Evolutionary conservation across 2,888 invertebrate species (phyloP).

Genomic region (Dascillus cervinus): DNA sequence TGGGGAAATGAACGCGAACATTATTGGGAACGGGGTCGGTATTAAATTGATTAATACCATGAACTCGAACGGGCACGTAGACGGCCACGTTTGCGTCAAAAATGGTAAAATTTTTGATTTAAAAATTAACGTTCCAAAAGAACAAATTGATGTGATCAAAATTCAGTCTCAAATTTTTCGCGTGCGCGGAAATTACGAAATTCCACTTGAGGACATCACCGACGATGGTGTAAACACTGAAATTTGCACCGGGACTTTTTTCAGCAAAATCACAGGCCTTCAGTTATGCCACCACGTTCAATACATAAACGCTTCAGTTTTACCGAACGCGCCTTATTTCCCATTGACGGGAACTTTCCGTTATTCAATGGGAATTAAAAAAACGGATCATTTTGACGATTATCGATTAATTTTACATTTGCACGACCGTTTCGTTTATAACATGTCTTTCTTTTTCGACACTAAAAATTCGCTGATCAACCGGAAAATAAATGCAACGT

Average conservation of each 20-base stretch:
- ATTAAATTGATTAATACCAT: conserved; percentile 16
- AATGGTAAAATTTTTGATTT: conserved; percentile 21
- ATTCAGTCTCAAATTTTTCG: conserved; percentile 18
- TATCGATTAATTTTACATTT: conserved; percentile 18
- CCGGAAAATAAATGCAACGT: conserved; percentile 17
- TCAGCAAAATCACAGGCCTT: conserved; percentile 18
- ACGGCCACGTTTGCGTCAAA: conserved; percentile 20
- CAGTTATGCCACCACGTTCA: conserved; percentile 18
- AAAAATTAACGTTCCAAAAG: conserved; percentile 23
- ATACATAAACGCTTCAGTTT: conserved; percentile 20
- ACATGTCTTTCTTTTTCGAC: conserved; percentile 17
- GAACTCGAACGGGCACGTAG: conserved; percentile 22
- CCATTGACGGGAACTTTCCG: conserved; percentile 22
- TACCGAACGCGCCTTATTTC: conserved; percentile 17
- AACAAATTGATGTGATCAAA: conserved; percentile 21
- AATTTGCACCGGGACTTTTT: conserved; percentile 16
- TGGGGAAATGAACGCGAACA: conserved; percentile 19
- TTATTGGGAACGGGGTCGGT: conserved; percentile 15
- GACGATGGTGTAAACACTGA: conserved; percentile 13
- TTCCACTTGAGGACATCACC: conserved; percentile 13
- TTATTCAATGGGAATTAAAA: conserved; percentile 17
- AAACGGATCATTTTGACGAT: conserved; percentile 20
- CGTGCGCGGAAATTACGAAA: conserved; percentile 10
- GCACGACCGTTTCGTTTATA: conserved; percentile 11
- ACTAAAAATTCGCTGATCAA: conserved; percentile 20